Conservation (phyloP, 2,888 invertebrate species). For the Epistrophe grossulariae region DNA sequence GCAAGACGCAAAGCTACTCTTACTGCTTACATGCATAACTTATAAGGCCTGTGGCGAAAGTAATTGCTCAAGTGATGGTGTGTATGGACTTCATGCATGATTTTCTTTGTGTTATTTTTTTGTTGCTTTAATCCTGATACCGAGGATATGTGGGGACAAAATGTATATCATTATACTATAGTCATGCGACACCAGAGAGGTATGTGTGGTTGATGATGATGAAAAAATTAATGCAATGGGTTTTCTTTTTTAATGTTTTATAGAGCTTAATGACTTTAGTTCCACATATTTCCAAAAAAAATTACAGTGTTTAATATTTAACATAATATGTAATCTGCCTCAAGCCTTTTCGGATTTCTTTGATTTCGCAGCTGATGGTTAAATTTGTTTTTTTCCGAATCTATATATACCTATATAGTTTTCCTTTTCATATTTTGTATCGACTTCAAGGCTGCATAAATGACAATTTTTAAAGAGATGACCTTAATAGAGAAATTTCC, state of each 20-base stretch:
- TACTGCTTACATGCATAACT: constrained; percentile 53
- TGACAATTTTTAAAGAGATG: too few species aligned
- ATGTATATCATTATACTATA: constrained; percentile 27
- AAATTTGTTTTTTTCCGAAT: too few species aligned
- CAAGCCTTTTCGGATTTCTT: background rate
- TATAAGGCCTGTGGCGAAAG: constrained; percentile 56
- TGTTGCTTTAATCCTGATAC: constrained; percentile 2
- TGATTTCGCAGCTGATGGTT: too few species aligned
- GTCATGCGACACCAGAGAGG: constrained; percentile 19
- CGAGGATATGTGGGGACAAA: constrained; percentile 12
- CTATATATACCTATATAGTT: too few species aligned
- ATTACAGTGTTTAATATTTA: constrained; percentile 2
- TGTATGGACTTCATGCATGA: constrained; percentile 38
- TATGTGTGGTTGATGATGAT: constrained; percentile 10
- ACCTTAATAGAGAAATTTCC: too few species aligned
- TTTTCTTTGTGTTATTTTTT: constrained; percentile 2
- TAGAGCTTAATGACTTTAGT: constrained; percentile 16
- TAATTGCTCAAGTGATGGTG: constrained; percentile 50
- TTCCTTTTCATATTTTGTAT: too few species aligned
- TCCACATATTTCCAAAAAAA: background rate
- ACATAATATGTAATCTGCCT: background rate
- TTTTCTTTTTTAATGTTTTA: background rate
- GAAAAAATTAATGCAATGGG: constrained; percentile 18
- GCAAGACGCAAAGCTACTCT: constrained; percentile 43
- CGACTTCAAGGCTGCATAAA: too few species aligned